Evolutionary conservation across 2,888 invertebrate species (phyloP).

Genomic region (Himalopsyche tibetana): DNA sequence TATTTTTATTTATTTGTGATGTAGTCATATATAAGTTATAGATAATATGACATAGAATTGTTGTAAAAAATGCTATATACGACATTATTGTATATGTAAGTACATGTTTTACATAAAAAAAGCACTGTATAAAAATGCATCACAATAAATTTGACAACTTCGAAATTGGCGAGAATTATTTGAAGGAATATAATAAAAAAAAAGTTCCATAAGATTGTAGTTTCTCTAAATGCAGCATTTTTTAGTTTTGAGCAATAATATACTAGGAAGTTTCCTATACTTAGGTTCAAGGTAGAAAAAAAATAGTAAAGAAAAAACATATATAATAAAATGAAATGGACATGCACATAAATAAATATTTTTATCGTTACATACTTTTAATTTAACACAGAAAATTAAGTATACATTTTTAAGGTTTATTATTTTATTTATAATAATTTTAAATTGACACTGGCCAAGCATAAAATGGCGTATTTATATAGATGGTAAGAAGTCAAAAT

Average conservation of each 20-base stretch:
- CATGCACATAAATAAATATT: slow-evolving; percentile 13
- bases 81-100: background rate
- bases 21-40: background rate
- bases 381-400: background rate
- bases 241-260: no score
- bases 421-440: background rate
- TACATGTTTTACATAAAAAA: background rate
- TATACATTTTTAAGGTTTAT: background rate
- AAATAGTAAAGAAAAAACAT: background rate
- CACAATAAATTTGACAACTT: background rate
- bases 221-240: no score
- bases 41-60: background rate
- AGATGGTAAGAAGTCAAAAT: background rate
- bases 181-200: background rate
- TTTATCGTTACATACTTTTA: background rate
- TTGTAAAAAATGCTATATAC: background rate
- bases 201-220: background rate
- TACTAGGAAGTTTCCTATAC: no score
- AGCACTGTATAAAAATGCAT: slow-evolving; percentile 12
- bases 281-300: no score
- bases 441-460: slow-evolving; percentile 15
- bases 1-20: background rate
- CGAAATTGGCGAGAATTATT: background rate
- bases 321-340: background rate
- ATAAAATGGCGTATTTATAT: background rate